Conservation (phyloP, 2,797 vertebrate genomes). For the Spea hammondii region DNA sequence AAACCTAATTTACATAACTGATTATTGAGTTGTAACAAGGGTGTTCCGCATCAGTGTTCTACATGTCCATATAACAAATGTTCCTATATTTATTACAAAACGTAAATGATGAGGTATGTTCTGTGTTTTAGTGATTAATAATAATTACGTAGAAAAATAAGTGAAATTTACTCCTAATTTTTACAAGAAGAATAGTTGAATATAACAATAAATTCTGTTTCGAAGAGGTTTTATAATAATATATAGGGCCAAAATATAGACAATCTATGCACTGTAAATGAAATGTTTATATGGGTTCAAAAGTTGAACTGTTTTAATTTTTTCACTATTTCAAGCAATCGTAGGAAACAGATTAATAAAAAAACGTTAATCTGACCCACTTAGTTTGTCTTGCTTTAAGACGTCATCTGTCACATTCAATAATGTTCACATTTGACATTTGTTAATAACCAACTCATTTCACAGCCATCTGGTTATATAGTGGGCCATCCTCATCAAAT, state of each 20-base stretch:
- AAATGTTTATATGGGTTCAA: neutral
- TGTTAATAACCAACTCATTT: slow-evolving; percentile 12
- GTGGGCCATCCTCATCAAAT: neutral
- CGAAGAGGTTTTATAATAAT: neutral
- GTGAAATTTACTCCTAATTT: too few species aligned
- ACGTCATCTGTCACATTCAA: slow-evolving; percentile 34
- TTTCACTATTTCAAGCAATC: slow-evolving; percentile 10
- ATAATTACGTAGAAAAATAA: too few species aligned
- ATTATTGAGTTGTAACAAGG: too few species aligned
- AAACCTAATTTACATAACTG: too few species aligned
- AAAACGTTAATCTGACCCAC: neutral
- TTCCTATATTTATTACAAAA: too few species aligned
- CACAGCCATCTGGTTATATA: neutral
- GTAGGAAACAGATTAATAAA: neutral
- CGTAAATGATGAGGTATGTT: too few species aligned
- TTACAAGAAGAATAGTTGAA: too few species aligned
- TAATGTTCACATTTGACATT: slow-evolving; percentile 12
- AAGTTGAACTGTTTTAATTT: slow-evolving; percentile 8
- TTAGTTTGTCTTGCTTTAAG: slow-evolving; percentile 18
- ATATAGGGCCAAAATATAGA: neutral
- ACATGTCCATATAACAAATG: too few species aligned
- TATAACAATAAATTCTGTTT: neutral
- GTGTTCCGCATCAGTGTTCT: too few species aligned
- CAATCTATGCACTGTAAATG: too few species aligned
- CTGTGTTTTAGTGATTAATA: too few species aligned